Evolutionary conservation across 2,797 vertebrate species (phyloP).

Genomic region (Coendou prehensilis): DNA sequence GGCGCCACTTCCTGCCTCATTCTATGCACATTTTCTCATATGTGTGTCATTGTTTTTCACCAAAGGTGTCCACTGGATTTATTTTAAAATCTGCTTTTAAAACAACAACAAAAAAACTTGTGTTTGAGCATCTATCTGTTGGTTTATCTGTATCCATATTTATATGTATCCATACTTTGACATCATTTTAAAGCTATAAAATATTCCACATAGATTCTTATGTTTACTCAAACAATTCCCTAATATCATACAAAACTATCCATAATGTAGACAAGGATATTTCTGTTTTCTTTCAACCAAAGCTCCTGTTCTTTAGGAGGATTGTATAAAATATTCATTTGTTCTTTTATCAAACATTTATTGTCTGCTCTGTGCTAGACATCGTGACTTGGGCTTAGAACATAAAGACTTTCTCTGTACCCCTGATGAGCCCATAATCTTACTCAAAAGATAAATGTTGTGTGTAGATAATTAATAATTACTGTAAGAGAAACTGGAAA

Average conservation of each 20-base stretch:
- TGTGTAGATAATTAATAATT: not conserved
- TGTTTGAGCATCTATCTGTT: not conserved
- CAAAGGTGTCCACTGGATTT: not conserved
- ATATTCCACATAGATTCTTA: not conserved
- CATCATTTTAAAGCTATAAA: not conserved
- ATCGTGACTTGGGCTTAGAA: not conserved
- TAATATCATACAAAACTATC: not conserved
- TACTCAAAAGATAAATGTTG: not conserved
- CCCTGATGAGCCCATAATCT: not conserved
- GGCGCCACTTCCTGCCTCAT: not conserved
- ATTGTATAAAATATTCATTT: not conserved
- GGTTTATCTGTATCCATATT: not conserved
- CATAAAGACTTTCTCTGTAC: not conserved
- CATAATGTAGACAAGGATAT: not conserved
- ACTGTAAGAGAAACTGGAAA: not conserved
- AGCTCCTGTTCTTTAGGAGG: not conserved
- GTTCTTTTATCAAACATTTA: slow-evolving; percentile 27
- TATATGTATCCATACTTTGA: not conserved
- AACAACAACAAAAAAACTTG: not conserved
- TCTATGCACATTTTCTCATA: not conserved
- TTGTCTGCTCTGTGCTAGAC: not conserved
- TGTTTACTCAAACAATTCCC: not conserved
- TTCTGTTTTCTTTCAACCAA: not conserved
- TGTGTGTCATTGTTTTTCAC: not conserved
- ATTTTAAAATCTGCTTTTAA: not conserved